Evolutionary conservation across 1,140 invertebrate species (phyloP), one percentile per base, ranked within the genome.

Genomic region (Hylaeus volcanicus): DNA sequence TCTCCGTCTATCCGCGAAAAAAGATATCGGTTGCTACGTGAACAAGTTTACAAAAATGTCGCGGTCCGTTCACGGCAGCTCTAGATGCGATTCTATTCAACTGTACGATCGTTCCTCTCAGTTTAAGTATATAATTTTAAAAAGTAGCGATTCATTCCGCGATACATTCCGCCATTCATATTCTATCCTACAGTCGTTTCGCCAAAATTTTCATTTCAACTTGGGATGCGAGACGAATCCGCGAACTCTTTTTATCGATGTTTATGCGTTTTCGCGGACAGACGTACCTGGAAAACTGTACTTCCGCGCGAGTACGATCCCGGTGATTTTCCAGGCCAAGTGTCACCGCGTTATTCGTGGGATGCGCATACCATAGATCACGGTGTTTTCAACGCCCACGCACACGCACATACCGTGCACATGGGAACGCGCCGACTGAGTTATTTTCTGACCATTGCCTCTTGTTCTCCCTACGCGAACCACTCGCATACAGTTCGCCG

Each of bases 381-480:
- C 63, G 83, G 79, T 82, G 84, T 86, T 86, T 86, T 86, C 84
- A 86, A 73, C 75, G 66, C 76, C 66, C 72, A 63, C 61, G 12
- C 39, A 14, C n/a, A 55, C 55, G 26, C 12, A 64, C 56, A n/a
- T n/a, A 73, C 39, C 11, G 78, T 53, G 64, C 65, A 86, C 82
- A 83, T 81, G 85, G 83, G 88, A 86, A 86, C 69, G 80, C 82
- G 64, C 14, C 81, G 74, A 82, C 82, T 85, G 75, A 87, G 85
- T 87, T 87, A 87, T 87, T 87, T 87, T 87, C 86, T 87, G 86
- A 86, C 82, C 86, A 79, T 87, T 81, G 82, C 76, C 75, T 86
- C 83, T 70, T 66, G 63, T 74, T 60, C 72, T 76, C 72, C 64
- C 26, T 37, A 43, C 64, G 48, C 82, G 60, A 43, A 45, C 15